phyloP scores from a whole-genome alignment of 2,797 vertebrate species.

The Pyrocephalus nanus region DNA sequence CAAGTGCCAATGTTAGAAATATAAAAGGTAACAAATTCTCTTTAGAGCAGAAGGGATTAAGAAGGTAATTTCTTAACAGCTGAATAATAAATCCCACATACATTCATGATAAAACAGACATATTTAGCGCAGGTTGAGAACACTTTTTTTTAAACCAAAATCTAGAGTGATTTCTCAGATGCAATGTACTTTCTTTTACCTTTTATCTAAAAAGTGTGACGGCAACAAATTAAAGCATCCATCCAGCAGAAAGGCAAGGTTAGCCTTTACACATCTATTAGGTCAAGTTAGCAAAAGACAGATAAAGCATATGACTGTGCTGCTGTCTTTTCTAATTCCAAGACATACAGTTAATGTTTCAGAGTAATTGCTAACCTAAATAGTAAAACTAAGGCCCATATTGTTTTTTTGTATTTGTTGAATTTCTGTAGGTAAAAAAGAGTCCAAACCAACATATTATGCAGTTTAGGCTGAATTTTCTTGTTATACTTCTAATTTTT shows the following conservation, averaged over 20 bases:
- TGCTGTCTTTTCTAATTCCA: background rate
- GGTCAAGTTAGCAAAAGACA: background rate
- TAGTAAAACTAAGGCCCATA: constrained; percentile 6
- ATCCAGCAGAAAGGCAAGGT: background rate
- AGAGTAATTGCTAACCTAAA: background rate
- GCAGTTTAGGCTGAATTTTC: background rate
- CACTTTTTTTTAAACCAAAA: background rate
- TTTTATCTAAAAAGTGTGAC: background rate
- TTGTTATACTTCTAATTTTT: background rate
- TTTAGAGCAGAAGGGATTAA: background rate
- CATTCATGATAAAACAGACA: background rate
- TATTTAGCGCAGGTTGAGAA: background rate
- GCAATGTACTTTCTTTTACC: background rate
- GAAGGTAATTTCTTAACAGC: background rate
- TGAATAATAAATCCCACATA: background rate
- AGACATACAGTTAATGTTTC: background rate
- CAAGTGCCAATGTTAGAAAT: background rate
- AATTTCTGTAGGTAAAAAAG: background rate
- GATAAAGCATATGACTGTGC: background rate
- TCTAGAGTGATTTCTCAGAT: background rate
- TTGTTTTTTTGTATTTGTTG: constrained; percentile 28
- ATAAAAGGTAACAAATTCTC: background rate
- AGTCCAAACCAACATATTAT: background rate
- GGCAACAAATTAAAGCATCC: background rate
- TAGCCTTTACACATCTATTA: background rate